Base-by-base conservation (phyloP, 2,797 vertebrate genomes). In the Danio albolineatus region DNA sequence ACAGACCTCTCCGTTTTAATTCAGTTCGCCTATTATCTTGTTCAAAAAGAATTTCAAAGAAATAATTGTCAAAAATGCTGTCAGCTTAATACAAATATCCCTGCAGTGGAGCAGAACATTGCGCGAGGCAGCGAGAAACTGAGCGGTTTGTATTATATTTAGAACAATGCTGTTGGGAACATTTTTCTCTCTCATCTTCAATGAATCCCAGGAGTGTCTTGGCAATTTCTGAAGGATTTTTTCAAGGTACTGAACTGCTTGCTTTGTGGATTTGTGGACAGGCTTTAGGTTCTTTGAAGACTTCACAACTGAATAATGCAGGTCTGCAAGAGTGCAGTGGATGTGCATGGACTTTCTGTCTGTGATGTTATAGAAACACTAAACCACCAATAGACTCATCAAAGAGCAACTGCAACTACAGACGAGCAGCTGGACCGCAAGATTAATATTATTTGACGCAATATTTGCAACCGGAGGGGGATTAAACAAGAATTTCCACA, bases 291-390 rank as follows among this genome's bases (percentile, higher is more conserved):
- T 61, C 56, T 79, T 72, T 62, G 67, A 79, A 61, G 76, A 53
- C 36, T 71, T 71, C 76, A 79, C 66, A 54, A 69, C 46, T 62
- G 57, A 72, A 78, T 71, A 71, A 71, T 59, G 66, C 66, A 71
- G 76, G 76, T 71, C 66, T 71, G 38, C 56, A 51, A 66, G 67
- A 78, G 10, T 7, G 41, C 16, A 2, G 19, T 70, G 65, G 65
- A 70, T 60, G 53, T 78, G 48, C 56, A 17, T 66, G 12, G 13
- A 28, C 44, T 78, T 78, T 78, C 46, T 17, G 28, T 41, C 17
- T 62, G 65, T 78, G 76, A 79, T 79, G 77, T 61, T 78, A 16
- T 56, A 62, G 66, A 62, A 53, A 61, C 65, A 78, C 64, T n/a
- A 78, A 78, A 78, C 76, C 76, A 53, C 66, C 1, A 46, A 43